Conservation (phyloP, 1,140 invertebrate species). For the Spodoptera frugiperda region DNA sequence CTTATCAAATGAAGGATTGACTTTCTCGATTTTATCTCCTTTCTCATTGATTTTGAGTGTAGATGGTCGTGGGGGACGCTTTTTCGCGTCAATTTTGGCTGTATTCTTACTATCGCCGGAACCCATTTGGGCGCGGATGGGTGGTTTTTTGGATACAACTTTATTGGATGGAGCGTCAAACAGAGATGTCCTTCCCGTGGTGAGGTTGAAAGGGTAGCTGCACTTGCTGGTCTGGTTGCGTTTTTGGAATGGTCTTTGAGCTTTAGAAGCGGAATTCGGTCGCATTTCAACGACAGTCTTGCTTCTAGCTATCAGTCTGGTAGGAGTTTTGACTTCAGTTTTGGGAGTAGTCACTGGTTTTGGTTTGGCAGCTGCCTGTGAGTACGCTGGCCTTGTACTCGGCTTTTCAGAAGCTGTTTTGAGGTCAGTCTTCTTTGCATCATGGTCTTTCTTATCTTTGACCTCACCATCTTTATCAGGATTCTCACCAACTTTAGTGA, state of each 20-base stretch:
- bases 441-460: conserved; percentile 62
- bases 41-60: conserved; percentile 72
- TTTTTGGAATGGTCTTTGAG: conserved; percentile 66
- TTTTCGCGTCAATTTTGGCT: conserved; percentile 67
- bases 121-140: conserved; percentile 65
- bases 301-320: conserved; percentile 75
- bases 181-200: conserved; percentile 79
- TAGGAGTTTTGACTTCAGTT: conserved; percentile 70
- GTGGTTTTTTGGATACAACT: conserved; percentile 63
- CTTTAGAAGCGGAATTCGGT: conserved; percentile 61
- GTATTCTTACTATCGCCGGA: conserved; percentile 70
- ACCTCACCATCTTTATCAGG: conserved; percentile 23
- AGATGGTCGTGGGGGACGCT: conserved; percentile 67
- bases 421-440: conserved; percentile 60
- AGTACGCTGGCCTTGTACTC: conserved; percentile 79
- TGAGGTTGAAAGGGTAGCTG: conserved; percentile 85
- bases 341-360: conserved; percentile 74
- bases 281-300: conserved; percentile 87
- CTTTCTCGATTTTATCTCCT: conserved; percentile 67
- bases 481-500: background rate
- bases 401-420: conserved; percentile 61
- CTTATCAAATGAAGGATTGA: conserved; percentile 63
- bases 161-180: conserved; percentile 73
- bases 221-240: conserved; percentile 76
- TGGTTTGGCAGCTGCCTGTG: conserved; percentile 84